Evolutionary conservation across 1,140 invertebrate species (phyloP).

Genomic region (Eurytemora carolleeae): DNA sequence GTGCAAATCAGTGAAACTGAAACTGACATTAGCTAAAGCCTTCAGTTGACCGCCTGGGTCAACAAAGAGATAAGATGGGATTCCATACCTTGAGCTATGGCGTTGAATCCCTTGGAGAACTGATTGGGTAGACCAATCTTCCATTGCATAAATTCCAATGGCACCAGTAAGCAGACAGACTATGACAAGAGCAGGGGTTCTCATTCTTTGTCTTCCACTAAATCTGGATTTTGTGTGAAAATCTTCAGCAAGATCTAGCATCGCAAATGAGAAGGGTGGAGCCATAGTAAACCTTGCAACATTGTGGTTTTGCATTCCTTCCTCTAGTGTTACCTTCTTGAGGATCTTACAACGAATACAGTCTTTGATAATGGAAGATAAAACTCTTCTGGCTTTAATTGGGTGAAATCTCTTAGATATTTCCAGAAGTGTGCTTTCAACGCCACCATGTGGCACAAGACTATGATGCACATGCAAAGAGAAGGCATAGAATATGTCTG

Average conservation of each 20-base stretch:
- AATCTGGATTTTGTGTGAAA: background rate
- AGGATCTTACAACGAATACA: background rate
- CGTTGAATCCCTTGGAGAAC: background rate
- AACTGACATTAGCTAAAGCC: no score
- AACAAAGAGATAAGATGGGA: background rate
- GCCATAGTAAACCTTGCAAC: background rate
- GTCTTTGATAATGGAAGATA: background rate
- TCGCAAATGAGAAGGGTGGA: background rate
- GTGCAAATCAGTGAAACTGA: no score
- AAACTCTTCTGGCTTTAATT: background rate
- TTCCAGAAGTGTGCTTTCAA: background rate
- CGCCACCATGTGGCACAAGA: background rate
- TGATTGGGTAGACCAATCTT: background rate
- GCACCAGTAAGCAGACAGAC: background rate
- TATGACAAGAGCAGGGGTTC: background rate
- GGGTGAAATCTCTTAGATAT: background rate
- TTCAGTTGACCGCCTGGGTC: background rate
- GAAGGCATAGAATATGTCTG: background rate
- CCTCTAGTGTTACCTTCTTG: background rate
- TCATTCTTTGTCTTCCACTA: background rate
- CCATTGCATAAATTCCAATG: background rate
- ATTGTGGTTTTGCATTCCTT: background rate
- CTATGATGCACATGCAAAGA: background rate
- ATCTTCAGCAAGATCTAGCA: background rate
- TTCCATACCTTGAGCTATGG: background rate